A percentile compares a stretch with the other conserved stretches of the same genome.
These are phyloP conservation scores for Phoxinus dragarum DNA, from an alignment of 2,797 vertebrate genomes.

Conservation along the genomic window DNA sequence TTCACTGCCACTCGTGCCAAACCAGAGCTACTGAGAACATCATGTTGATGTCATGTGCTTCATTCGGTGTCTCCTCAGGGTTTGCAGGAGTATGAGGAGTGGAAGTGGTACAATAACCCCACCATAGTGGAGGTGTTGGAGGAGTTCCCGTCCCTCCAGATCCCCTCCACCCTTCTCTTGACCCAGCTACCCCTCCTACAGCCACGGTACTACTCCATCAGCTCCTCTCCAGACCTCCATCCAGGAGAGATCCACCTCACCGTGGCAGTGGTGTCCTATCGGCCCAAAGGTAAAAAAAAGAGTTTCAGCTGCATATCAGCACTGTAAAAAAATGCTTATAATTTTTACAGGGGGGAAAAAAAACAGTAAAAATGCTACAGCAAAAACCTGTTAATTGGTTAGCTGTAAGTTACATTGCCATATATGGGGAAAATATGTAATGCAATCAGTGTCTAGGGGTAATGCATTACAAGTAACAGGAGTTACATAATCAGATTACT, in stretches of 20 bases:
- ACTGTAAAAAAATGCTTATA: background rate
- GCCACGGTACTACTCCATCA: conserved; percentile 98
- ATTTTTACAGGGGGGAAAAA: background rate
- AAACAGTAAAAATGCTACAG: background rate
- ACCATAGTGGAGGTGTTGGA: conserved; percentile 94
- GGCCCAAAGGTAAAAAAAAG: conserved; percentile 83
- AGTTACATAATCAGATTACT: background rate
- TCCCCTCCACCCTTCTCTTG: conserved; percentile 92
- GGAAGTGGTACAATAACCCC: conserved; percentile 98
- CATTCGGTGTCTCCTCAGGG: conserved; percentile 77
- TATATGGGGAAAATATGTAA: background rate
- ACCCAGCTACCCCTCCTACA: conserved; percentile 95
- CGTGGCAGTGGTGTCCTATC: conserved; percentile 93
- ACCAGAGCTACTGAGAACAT: background rate
- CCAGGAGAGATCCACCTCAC: conserved; percentile 96
- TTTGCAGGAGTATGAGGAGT: conserved; percentile 96
- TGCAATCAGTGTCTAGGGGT: background rate
- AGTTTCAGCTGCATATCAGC: background rate
- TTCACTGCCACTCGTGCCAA: conserved; percentile 8
- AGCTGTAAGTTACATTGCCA: background rate
- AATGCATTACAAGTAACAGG: background rate
- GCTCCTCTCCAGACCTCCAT: conserved; percentile 92
- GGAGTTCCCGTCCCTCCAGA: conserved; percentile 94
- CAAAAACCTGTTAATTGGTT: background rate
- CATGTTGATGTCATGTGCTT: background rate